phyloP scores from a whole-genome alignment of 2,797 vertebrate species.

The Peromyscus nudipes region DNA sequence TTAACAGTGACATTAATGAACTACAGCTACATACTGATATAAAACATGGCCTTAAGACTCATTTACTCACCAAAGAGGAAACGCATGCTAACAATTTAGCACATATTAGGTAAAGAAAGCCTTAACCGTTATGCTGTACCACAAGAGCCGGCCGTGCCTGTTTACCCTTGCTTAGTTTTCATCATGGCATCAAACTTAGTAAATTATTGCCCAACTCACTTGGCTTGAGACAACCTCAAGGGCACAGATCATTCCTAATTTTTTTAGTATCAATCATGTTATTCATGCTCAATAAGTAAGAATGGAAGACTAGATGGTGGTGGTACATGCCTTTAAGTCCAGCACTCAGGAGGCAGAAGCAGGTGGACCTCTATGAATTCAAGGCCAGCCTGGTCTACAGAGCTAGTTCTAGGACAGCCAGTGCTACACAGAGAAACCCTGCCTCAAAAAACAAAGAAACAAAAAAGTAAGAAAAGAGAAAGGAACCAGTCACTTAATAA shows the following conservation, averaged over 20 bases:
- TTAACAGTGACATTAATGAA: not conserved
- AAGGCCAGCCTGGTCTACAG: not conserved
- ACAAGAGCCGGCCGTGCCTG: not conserved
- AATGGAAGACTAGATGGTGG: not conserved
- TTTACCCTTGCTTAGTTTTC: not conserved
- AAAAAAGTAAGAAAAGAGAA: not conserved
- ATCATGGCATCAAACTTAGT: not conserved
- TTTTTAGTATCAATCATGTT: slow-evolving; percentile 14
- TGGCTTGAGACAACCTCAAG: not conserved
- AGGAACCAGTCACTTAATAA: not conserved
- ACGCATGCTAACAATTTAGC: not conserved
- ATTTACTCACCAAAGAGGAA: slow-evolving; percentile 26
- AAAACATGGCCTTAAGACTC: not conserved
- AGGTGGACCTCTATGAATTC: not conserved
- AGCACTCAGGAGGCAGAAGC: not conserved
- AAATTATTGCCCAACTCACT: not conserved
- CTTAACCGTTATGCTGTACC: not conserved
- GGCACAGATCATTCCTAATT: not conserved
- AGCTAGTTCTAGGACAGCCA: not conserved
- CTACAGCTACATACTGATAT: not conserved
- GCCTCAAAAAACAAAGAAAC: not conserved
- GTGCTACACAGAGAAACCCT: not conserved
- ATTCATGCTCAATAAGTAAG: not conserved
- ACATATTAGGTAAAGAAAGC: not conserved
- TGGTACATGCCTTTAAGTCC: not conserved